Evolutionary conservation across 2,113 vertebrate species (phyloP).

Genomic region (Nymphicus hollandicus): DNA sequence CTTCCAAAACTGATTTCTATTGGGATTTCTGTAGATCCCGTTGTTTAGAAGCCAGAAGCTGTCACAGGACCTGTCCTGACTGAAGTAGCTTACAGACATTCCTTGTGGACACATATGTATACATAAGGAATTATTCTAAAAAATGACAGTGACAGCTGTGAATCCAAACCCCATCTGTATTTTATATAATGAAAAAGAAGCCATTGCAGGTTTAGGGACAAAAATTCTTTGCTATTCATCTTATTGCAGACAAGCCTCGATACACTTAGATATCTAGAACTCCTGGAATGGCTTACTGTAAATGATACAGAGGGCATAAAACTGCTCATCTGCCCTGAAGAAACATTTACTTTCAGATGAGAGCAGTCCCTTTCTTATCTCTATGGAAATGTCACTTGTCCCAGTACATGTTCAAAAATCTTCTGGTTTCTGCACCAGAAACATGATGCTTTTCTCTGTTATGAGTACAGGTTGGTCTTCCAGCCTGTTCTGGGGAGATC

Average conservation of each 20-base stretch:
- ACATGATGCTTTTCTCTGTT: neutral
- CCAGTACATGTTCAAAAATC: neutral
- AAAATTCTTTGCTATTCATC: neutral
- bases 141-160: neutral
- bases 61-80: neutral
- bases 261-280: neutral
- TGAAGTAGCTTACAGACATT: neutral
- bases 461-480: neutral
- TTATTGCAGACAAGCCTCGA: neutral
- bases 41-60: neutral
- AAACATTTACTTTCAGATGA: neutral
- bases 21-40: neutral
- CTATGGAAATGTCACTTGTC: neutral
- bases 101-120: fast-evolving
- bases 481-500: neutral
- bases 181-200: neutral
- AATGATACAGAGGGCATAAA: neutral
- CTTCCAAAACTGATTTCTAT: neutral
- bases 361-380: neutral
- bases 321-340: neutral
- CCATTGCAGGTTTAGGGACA: neutral
- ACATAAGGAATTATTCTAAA: neutral
- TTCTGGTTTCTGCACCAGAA: neutral
- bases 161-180: neutral
- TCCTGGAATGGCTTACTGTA: neutral